phyloP scores from a whole-genome alignment of 2,888 invertebrate genomes.

The Scaptomyza caliginosa region DNA sequence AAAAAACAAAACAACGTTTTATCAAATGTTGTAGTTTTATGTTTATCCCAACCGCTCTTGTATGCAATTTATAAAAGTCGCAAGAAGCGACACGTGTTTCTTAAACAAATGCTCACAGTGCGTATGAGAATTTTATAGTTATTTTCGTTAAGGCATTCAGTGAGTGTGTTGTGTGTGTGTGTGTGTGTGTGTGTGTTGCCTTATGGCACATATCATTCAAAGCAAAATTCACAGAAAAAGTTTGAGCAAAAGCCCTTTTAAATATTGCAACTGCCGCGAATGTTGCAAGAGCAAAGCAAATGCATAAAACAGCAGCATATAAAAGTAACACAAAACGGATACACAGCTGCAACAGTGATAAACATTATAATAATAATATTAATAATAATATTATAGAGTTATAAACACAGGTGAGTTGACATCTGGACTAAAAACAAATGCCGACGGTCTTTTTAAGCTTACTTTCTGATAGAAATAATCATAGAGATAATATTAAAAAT shows the following conservation, averaged over 20 bases:
- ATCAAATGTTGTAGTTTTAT: slow-evolving; percentile 25
- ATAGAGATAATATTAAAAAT: too few species aligned
- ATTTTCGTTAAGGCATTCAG: slow-evolving; percentile 42
- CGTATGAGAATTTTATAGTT: slow-evolving; percentile 62
- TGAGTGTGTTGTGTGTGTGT: slow-evolving; percentile 6
- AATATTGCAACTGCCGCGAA: not conserved
- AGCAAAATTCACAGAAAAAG: slow-evolving; percentile 27
- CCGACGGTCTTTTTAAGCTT: slow-evolving; percentile 46
- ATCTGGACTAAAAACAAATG: not conserved
- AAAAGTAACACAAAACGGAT: slow-evolving; percentile 50
- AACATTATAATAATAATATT: slow-evolving; percentile 19
- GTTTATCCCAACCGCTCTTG: slow-evolving; percentile 22
- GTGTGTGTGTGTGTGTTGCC: not conserved
- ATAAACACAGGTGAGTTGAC: slow-evolving; percentile 53
- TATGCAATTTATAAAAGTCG: slow-evolving; percentile 55
- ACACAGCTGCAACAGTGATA: slow-evolving; percentile 37
- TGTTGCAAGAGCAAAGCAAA: slow-evolving; percentile 24
- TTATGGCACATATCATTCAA: slow-evolving; percentile 25
- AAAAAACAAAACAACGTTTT: too few species aligned
- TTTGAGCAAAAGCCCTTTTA: slow-evolving; percentile 5
- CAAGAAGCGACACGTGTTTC: slow-evolving; percentile 66
- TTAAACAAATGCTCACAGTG: slow-evolving; percentile 60
- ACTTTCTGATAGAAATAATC: too few species aligned
- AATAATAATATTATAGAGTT: not conserved
- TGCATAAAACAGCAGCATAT: slow-evolving; percentile 19